Base-by-base conservation (phyloP, 2,113 vertebrate genomes). In the Ifrita kowaldi region DNA sequence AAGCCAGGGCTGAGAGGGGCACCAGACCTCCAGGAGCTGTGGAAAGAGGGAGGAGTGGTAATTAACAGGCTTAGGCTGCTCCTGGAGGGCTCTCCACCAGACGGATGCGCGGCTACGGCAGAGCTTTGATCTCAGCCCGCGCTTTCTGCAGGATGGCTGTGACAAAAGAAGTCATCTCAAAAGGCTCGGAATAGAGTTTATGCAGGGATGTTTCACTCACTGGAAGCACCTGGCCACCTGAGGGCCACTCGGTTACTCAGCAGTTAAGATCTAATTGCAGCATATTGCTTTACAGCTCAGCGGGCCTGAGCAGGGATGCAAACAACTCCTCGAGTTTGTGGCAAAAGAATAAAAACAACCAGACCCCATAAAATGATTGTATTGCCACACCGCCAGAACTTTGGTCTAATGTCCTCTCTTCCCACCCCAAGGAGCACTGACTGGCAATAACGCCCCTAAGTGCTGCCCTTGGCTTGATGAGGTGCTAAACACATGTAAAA, bases 101-200 rank as follows among this genome's bases (percentile, higher is more conserved):
- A 23, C 0, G 12, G 47, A 87, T 37, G 44, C 0, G 11, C 12
- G 50, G 89, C 59, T 75, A 41, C 50, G 44, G 77, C 81, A 94
- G 60, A n/a, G 84, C 94, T 96, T 97, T 97, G 87, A 96, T 97
- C 93, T 96, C 76, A 52, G 93, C 63, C 67, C 2, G 0, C 49
- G 82, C 85, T 91, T 91, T 71, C 75, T 50, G 33, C 49, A 84
- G 83, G 52, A 33, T 7, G 59, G 37, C 62, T 71, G 20, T 17
- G 81, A 97, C 90, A 95, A 97, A 87, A 94, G 87, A 46, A 65
- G 47, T 50, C 17, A 50, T 64, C 63, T 89, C 69, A 68, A 84
- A 62, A 76, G 39, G 35, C 62, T 76, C 13, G 10, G 37, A 20
- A 67, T 69, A 74, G 46, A 49, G 41, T 41, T 76, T 60, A 3